phyloP scores from a whole-genome alignment of 2,113 vertebrate genomes.

The Ochotona princeps region DNA sequence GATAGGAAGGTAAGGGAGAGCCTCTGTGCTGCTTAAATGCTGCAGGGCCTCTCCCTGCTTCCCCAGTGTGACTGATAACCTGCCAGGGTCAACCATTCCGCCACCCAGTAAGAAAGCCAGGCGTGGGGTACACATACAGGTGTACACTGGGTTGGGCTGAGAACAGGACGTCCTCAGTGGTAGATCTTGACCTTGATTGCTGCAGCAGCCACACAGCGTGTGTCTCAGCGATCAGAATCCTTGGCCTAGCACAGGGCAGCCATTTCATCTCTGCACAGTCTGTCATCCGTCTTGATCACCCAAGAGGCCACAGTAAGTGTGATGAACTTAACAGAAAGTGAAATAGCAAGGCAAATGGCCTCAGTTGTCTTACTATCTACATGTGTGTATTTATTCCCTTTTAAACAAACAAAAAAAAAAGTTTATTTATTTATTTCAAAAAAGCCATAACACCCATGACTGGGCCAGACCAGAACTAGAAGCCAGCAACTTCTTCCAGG shows the following conservation, averaged over 20 bases:
- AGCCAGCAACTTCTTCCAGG: no score
- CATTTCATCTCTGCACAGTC: slow-evolving; percentile 60
- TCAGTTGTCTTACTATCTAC: background rate
- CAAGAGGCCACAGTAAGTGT: slow-evolving; percentile 55
- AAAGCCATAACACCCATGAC: no score
- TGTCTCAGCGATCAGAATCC: slow-evolving; percentile 13
- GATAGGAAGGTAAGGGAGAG: slow-evolving; percentile 40
- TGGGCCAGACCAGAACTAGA: no score
- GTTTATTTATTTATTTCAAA: background rate
- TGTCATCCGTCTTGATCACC: slow-evolving; percentile 61
- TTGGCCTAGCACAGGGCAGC: slow-evolving; percentile 7
- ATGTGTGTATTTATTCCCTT: no score
- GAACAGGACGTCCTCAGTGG: background rate
- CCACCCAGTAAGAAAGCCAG: background rate
- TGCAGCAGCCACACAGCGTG: background rate
- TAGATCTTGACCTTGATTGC: slow-evolving; percentile 7
- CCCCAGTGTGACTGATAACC: slow-evolving; percentile 65
- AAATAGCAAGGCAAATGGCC: background rate
- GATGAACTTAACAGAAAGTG: slow-evolving; percentile 34
- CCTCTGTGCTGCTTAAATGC: slow-evolving; percentile 46
- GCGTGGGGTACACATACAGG: background rate
- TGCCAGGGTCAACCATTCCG: slow-evolving; percentile 56
- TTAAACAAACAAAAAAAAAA: no score
- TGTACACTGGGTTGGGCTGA: rapidly evolving
- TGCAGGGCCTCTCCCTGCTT: slow-evolving; percentile 49